Base-by-base conservation (phyloP, 2,113 vertebrate species). In the Polyodon spathula region DNA sequence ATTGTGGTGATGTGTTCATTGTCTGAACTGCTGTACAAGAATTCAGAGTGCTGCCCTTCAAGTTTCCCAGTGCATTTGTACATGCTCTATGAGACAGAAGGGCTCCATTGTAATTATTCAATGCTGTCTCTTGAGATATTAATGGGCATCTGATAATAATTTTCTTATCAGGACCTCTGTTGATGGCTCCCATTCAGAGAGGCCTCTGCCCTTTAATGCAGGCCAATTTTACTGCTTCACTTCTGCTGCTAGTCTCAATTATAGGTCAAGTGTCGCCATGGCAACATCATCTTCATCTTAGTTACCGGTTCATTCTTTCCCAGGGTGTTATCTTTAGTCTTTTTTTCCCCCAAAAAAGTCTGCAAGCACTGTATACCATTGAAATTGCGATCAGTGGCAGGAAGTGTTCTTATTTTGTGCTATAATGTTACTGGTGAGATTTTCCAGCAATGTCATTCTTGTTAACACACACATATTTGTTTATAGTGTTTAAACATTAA, bases 91-190 rank as follows among this genome's bases (percentile, higher is more conserved):
- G 75, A 59, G 64, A 67, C 71, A 70, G 66, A 63, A 50, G 58
- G 54, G 59, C 58, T 59, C 59, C 65, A 64, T 74, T 54, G 56
- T 61, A 54, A 58, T 38, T 61, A 53, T 61, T 67, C 8, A 59
- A 27, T 42, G 14, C 58, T n/a, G 17, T 7, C 15, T 43, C 6
- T 12, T 37, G 7, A 14, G 46, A 61, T 37, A 27, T 41, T 61
- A 58, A 42, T 62, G 66, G 74, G 66, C 81, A 84, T 83, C 82
- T 86, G 81, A 85, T 74, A 84, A 73, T 72, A 63, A 84, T 84
- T 84, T 86, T 64, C 74, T 70, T 76, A 79, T 77, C 73, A 64
- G 71, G 61, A 81, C 77, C 77, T 80, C 67, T 57, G 63, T n/a
- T 75, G 79, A 85, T 78, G 64, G 60, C 64, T 81, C 71, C 74